Conservation (phyloP, 2,888 invertebrate species). For the Octodonta nipae region DNA sequence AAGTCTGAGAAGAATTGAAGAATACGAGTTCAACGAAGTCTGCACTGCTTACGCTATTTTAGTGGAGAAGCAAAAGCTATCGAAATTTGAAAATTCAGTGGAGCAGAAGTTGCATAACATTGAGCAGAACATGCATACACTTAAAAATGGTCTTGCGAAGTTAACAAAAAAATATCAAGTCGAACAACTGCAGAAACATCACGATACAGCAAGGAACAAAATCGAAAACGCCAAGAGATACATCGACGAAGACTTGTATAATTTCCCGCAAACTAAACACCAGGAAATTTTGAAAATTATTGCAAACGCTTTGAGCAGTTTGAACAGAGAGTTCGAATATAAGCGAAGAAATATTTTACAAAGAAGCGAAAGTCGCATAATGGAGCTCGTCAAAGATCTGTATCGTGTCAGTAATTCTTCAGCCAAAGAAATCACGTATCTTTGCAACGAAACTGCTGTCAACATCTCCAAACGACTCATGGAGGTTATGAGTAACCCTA, state of each 20-base stretch:
- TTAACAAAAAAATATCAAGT: background rate
- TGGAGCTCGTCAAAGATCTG: constrained; percentile 7
- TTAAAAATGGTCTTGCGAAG: constrained; percentile 4
- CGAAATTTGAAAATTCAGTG: constrained; percentile 2
- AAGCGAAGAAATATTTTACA: constrained; percentile 2
- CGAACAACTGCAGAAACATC: background rate
- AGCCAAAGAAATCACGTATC: constrained; percentile 3
- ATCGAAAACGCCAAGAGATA: background rate
- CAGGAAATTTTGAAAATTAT: constrained; percentile 6
- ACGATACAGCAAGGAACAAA: background rate
- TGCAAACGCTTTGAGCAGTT: constrained; percentile 3
- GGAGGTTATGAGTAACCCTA: constrained; percentile 1
- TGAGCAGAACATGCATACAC: constrained; percentile 4
- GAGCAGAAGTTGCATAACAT: constrained; percentile 7
- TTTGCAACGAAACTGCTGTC: constrained; percentile 6
- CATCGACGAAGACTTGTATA: background rate
- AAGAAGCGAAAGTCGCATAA: constrained; percentile 3
- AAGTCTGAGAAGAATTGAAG: constrained; percentile 5
- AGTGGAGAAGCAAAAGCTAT: background rate
- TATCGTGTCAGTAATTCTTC: constrained; percentile 2
- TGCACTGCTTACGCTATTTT: constrained; percentile 2
- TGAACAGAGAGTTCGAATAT: constrained; percentile 5
- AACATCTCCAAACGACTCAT: constrained; percentile 6
- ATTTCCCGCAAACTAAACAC: background rate
- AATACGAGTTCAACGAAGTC: constrained; percentile 4